A percentile compares a stretch with the other conserved stretches of the same genome.
phyloP scores from a whole-genome alignment of 2,113 vertebrate genomes.

The Pseudois nayaur region DNA sequence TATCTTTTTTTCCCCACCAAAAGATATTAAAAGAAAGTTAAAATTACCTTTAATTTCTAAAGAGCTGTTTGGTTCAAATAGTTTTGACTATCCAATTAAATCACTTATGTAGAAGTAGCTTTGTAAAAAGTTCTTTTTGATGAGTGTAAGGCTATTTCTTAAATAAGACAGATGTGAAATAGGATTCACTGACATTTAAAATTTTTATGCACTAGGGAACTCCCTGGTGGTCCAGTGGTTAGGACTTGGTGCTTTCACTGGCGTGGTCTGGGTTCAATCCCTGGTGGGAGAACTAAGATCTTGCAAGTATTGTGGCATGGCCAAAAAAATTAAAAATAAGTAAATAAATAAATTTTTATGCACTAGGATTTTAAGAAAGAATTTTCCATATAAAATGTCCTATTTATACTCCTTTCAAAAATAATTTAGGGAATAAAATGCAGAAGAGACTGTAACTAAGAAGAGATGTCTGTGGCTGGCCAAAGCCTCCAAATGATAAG shows the following conservation, averaged over 20 bases:
- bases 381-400: background rate
- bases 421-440: constrained; percentile 25
- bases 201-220: background rate
- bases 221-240: background rate
- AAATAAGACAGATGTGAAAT: constrained; percentile 21
- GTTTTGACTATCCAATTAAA: background rate
- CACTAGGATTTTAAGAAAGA: background rate
- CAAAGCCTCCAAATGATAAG: background rate
- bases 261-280: background rate
- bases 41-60: background rate
- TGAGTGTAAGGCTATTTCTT: background rate
- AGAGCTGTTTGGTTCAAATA: background rate
- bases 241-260: background rate
- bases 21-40: background rate
- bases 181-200: constrained; percentile 10
- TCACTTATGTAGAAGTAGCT: background rate
- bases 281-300: background rate
- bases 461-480: background rate
- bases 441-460: background rate
- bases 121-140: background rate
- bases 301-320: background rate
- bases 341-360: background rate
- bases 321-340: background rate
- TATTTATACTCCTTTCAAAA: constrained; percentile 27
- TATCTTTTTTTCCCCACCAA: background rate